phyloP scores from a whole-genome alignment of 2,113 vertebrate species.

The Aix galericulata region DNA sequence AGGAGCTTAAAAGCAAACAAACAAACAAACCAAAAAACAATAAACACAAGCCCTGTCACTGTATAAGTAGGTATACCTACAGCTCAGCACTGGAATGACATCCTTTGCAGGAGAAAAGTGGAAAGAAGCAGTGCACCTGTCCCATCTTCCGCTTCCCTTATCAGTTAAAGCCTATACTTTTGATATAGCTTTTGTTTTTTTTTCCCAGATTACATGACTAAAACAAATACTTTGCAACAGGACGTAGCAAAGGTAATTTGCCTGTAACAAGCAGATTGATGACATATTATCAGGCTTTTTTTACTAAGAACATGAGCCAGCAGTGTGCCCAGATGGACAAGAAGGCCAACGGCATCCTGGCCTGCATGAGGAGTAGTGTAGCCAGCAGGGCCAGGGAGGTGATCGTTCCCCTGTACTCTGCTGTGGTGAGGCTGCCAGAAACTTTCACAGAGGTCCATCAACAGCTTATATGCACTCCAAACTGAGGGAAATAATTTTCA shows the following conservation, averaged over 20 bases:
- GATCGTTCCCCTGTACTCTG: too few species aligned
- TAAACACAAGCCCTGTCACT: not conserved
- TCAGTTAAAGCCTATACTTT: not conserved
- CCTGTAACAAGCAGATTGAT: not conserved
- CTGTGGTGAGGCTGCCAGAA: too few species aligned
- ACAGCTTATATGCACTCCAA: too few species aligned
- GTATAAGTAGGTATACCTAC: not conserved
- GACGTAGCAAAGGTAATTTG: not conserved
- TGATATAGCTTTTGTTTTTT: not conserved
- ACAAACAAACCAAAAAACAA: not conserved
- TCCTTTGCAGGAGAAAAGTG: not conserved
- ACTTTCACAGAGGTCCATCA: too few species aligned
- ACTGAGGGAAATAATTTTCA: too few species aligned
- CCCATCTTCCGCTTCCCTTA: not conserved
- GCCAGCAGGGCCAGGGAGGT: too few species aligned
- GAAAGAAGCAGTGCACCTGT: not conserved
- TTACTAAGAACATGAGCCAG: not conserved
- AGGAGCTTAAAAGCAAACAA: not conserved
- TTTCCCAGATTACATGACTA: not conserved
- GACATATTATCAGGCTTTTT: not conserved
- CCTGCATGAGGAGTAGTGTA: too few species aligned
- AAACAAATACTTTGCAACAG: not conserved
- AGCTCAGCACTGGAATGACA: not conserved
- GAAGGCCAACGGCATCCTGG: too few species aligned
- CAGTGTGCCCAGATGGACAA: too few species aligned